Evolutionary conservation across 2,888 invertebrate genomes (phyloP).

Genomic region (Chesias legatella): DNA sequence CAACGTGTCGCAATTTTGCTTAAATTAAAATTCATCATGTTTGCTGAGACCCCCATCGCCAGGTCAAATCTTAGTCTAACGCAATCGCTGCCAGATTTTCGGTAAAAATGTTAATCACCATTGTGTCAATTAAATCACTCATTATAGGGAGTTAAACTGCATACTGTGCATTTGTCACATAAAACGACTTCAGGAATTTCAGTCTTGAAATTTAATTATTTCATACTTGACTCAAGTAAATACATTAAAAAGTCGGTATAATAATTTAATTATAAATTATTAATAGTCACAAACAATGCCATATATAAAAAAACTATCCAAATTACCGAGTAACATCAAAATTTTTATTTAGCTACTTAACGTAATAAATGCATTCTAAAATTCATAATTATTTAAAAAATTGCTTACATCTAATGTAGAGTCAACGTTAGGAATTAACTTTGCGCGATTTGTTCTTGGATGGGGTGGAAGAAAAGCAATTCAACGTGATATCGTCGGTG

Average conservation of each 20-base stretch:
- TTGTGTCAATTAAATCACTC: no score
- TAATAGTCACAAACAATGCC: conserved; percentile 19
- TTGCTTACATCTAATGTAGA: conserved; percentile 20
- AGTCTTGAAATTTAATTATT: conserved; percentile 54
- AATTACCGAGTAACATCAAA: conserved; percentile 57
- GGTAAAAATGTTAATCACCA: no score
- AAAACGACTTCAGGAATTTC: conserved; percentile 27
- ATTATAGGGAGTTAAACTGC: background rate
- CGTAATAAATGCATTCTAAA: conserved; percentile 57
- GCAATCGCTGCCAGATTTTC: no score
- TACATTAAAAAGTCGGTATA: conserved; percentile 47
- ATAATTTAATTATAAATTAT: conserved; percentile 53
- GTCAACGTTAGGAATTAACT: conserved; percentile 39
- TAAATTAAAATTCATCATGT: no score
- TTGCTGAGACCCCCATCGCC: no score
- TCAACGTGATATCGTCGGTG: conserved; percentile 66
- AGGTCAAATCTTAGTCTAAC: no score
- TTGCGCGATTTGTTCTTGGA: conserved; percentile 69
- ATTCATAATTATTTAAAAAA: conserved; percentile 45
- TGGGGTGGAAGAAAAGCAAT: conserved; percentile 73
- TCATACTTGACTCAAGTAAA: conserved; percentile 55
- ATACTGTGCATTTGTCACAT: conserved; percentile 7
- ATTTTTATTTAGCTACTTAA: conserved; percentile 38
- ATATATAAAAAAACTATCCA: conserved; percentile 50
- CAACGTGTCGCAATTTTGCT: no score